Evolutionary conservation across 1,140 invertebrate genomes (phyloP), one percentile per base, ranked within the genome.

Genomic region (Andrena cerasifolii): DNA sequence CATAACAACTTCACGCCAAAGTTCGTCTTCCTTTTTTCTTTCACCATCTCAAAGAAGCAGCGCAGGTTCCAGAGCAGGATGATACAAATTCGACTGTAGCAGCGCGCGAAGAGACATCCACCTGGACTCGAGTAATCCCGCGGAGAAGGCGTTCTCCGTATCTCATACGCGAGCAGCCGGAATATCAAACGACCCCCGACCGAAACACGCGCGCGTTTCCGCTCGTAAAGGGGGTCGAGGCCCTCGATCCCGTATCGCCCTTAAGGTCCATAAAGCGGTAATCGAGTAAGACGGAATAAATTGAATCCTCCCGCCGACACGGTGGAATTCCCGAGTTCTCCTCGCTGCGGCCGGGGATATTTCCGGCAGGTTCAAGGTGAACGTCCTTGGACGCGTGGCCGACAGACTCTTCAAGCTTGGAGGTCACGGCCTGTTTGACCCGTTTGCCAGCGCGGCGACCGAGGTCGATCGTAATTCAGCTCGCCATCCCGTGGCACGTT

Each of bases 241-340:
- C 43, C 45, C 67, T 68, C 51, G 26, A 51, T 68, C 68, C 68
- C 53, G 26, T 45, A 82, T 83, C 80, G 47, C 51, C 24, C 47
- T 61, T 62, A 24, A 61, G 61, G 54, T 59, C 80, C 58, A 74
- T 82, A 83, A 82, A 82, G 58, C 61, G 12, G 75, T 79, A 83
- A 83, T 84, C 80, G 70, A 79, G 70, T 72, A 71, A 51, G 47
- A 70, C 49, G 80, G 49, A 71, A 75, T 84, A 83, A 84, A 83
- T 73, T 51, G 59, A 75, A 82, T 83, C 67, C 61, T 54, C 49
- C 43, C 31, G 65, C 26, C 40, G 75, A 6, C 0, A 0, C 3
- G 24, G 10, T 40, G 31, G n/a, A 72, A 74, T 65, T 31, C 49
- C 51, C 45, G 28, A 16, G n/a, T 7, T 3, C 8, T 14, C 12